Percentiles rank a stretch among this genome's conserved stretches.
These are phyloP conservation scores for Coelopa frigida DNA, from an alignment of 1,140 invertebrate genomes.

Conservation along the genomic window DNA sequence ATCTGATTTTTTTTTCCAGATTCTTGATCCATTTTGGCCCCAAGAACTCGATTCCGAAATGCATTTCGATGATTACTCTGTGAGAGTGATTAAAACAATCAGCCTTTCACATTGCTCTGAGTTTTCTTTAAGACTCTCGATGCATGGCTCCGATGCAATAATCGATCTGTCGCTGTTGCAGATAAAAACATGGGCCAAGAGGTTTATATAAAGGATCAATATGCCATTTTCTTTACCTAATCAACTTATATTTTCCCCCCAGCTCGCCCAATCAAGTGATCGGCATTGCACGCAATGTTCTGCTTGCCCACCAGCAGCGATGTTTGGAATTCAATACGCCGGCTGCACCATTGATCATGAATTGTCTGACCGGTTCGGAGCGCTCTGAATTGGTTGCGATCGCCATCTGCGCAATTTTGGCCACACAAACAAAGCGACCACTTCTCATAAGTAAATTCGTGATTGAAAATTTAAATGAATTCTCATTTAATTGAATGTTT, in stretches of 20 bases:
- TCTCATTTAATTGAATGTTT: background rate
- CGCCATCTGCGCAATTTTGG: slow-evolving; percentile 31
- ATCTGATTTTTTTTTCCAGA: slow-evolving; percentile 17
- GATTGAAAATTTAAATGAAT: background rate
- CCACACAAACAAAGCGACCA: slow-evolving; percentile 34
- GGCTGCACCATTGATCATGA: slow-evolving; percentile 33
- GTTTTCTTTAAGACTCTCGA: slow-evolving; percentile 33
- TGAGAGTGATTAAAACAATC: slow-evolving; percentile 31
- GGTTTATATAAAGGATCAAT: slow-evolving; percentile 15
- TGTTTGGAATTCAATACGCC: slow-evolving; percentile 25
- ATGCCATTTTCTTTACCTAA: background rate
- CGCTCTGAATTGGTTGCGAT: slow-evolving; percentile 38
- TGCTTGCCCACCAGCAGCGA: slow-evolving; percentile 34
- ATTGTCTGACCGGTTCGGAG: slow-evolving; percentile 40
- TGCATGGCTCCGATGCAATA: slow-evolving; percentile 37
- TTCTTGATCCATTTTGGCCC: slow-evolving; percentile 42
- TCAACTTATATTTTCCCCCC: no score
- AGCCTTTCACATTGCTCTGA: slow-evolving; percentile 36
- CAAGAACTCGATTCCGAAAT: slow-evolving; percentile 27
- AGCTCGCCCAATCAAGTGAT: slow-evolving; percentile 34
- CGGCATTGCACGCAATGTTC: slow-evolving; percentile 36
- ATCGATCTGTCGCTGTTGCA: slow-evolving; percentile 36
- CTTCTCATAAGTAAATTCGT: slow-evolving; percentile 34
- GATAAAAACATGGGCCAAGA: slow-evolving; percentile 42
- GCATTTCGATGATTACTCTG: slow-evolving; percentile 38